Evolutionary conservation across 2,888 invertebrate species (phyloP).

Genomic region (Zhengitettix transpicula): DNA sequence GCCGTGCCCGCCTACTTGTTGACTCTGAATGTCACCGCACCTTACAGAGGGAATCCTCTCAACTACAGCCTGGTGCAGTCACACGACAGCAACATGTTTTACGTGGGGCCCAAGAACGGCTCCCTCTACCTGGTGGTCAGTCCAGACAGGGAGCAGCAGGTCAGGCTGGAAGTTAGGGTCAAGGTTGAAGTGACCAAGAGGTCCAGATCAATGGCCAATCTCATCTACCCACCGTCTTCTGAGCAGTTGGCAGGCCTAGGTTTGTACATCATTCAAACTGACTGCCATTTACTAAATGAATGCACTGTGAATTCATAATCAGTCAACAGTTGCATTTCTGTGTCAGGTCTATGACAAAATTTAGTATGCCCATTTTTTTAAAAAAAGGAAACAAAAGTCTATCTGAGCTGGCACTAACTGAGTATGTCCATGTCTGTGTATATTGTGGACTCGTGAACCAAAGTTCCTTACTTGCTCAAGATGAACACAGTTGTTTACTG

Average conservation of each 20-base stretch:
- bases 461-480: no score
- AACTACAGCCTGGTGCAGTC: slow-evolving; percentile 18
- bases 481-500: no score
- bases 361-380: no score
- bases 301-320: not conserved
- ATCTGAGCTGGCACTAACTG: no score
- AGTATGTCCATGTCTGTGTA: no score
- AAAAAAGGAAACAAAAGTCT: no score
- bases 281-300: not conserved
- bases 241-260: not conserved
- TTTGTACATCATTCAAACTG: no score
- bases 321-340: not conserved
- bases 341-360: no score
- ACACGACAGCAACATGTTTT: slow-evolving; percentile 40
- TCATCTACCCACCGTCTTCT: not conserved
- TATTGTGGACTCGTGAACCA: no score
- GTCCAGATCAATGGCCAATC: slow-evolving; percentile 32
- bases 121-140: slow-evolving; percentile 53
- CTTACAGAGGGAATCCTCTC: slow-evolving; percentile 39
- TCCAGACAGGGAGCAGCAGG: slow-evolving; percentile 56
- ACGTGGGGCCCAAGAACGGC: slow-evolving; percentile 60
- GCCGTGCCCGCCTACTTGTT: slow-evolving; percentile 56
- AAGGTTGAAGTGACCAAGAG: slow-evolving; percentile 37
- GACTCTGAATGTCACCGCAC: slow-evolving; percentile 57
- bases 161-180: slow-evolving; percentile 42